Conservation (phyloP, 92 coral and sea anemone genomes). For the Heteractis magnifica region DNA sequence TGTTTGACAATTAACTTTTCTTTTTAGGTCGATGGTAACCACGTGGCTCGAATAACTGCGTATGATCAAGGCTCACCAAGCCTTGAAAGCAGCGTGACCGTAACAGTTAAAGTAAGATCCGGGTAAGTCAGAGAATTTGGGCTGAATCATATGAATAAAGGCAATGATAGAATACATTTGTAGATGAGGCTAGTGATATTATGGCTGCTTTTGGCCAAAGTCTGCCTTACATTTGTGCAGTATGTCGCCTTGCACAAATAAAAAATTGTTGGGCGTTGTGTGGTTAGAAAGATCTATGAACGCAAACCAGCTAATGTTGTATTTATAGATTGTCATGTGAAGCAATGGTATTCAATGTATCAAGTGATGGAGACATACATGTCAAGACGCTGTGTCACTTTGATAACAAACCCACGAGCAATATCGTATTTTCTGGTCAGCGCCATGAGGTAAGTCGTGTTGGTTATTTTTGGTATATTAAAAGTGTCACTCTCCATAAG, state of each 20-base stretch:
- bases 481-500: neutral
- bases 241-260: too few species aligned
- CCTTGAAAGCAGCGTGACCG: slow-evolving; percentile 58
- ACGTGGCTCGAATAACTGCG: slow-evolving; percentile 65
- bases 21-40: slow-evolving; percentile 45
- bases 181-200: too few species aligned
- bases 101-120: slow-evolving; percentile 30
- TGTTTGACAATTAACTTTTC: neutral
- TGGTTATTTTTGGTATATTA: neutral
- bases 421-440: slow-evolving; percentile 29
- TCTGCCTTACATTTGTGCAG: too few species aligned
- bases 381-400: slow-evolving; percentile 79
- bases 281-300: neutral
- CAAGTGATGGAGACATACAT: slow-evolving; percentile 60
- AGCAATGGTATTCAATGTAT: slow-evolving; percentile 80
- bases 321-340: slow-evolving; percentile 65
- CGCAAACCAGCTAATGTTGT: neutral
- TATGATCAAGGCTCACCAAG: slow-evolving; percentile 77
- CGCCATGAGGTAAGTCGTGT: slow-evolving; percentile 25
- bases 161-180: too few species aligned
- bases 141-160: too few species aligned
- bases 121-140: slow-evolving; percentile 43
- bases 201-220: too few species aligned
- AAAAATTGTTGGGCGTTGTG: too few species aligned
- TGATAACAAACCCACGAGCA: slow-evolving; percentile 20